phyloP scores from a whole-genome alignment of 2,888 invertebrate species.

The Tromatobia lineatoria region DNA sequence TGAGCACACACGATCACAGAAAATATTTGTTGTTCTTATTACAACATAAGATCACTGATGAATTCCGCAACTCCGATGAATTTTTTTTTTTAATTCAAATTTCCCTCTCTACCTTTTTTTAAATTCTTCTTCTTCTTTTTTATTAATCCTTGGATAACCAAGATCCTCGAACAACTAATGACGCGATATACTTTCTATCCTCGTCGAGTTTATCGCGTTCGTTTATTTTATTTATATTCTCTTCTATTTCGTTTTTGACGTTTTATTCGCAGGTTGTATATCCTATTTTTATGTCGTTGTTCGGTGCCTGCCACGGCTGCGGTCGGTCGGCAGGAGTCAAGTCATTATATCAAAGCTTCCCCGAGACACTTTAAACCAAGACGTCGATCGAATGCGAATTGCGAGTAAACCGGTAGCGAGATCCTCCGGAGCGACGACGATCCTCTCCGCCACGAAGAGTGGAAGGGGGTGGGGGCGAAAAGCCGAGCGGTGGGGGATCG shows the following conservation, averaged over 20 bases:
- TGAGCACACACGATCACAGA: constrained; percentile 69
- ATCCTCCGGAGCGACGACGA: constrained; percentile 77
- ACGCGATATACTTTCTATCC: constrained; percentile 50
- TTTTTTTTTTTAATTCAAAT: background rate
- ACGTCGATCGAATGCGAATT: constrained; percentile 98
- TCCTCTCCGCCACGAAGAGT: constrained; percentile 56
- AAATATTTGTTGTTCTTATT: constrained; percentile 24
- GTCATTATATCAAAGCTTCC: constrained; percentile 90
- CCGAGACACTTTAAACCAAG: constrained; percentile 89
- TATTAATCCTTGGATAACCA: constrained; percentile 32
- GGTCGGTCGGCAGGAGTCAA: constrained; percentile 90
- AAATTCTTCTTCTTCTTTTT: constrained; percentile 37
- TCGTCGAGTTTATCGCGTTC: constrained; percentile 61
- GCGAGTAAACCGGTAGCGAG: constrained; percentile 93
- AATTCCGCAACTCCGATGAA: constrained; percentile 33
- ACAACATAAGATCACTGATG: constrained; percentile 31
- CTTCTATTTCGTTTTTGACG: constrained; percentile 58
- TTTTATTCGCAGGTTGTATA: constrained; percentile 67
- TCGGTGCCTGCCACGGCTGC: constrained; percentile 84
- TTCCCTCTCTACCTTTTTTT: constrained; percentile 43
- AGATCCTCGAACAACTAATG: constrained; percentile 56
- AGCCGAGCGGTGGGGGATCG: constrained; percentile 48
- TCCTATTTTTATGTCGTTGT: constrained; percentile 66
- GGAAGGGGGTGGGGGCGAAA: constrained; percentile 59
- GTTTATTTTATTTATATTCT: constrained; percentile 44